Evolutionary conservation across 2,113 vertebrate genomes (phyloP).

Genomic region (Neotoma lepida): DNA sequence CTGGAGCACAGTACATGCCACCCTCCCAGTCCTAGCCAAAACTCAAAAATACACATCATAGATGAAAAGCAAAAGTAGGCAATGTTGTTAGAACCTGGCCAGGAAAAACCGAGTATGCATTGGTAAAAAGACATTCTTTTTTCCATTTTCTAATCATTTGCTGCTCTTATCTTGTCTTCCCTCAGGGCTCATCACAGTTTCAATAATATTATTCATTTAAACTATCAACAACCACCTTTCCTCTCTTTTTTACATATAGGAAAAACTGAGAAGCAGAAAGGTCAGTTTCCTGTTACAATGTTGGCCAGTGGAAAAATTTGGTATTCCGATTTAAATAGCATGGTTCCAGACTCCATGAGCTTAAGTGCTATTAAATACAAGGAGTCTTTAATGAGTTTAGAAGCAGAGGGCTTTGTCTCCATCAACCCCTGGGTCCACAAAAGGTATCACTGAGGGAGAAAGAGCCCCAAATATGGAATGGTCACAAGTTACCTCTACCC

Average conservation of each 20-base stretch:
- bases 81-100: neutral
- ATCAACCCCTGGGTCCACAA: neutral
- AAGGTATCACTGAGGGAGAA: neutral
- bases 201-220: neutral
- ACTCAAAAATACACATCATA: neutral
- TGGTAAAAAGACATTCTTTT: neutral
- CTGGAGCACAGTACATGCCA: neutral
- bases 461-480: neutral
- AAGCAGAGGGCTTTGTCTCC: neutral
- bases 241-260: neutral
- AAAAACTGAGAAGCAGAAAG: constrained; percentile 12
- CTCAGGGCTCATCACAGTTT: neutral
- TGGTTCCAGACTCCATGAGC: neutral
- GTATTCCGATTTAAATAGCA: neutral
- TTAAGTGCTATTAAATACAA: neutral
- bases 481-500: neutral
- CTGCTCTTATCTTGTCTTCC: neutral
- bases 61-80: constrained; percentile 34
- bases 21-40: neutral
- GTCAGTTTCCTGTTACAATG: neutral
- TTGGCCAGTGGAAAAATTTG: neutral
- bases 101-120: neutral
- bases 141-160: neutral
- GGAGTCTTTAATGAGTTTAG: neutral
- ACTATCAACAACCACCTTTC: neutral